phyloP scores from a whole-genome alignment of 2,888 invertebrate genomes.

The Hydroisotoma schaefferi region DNA sequence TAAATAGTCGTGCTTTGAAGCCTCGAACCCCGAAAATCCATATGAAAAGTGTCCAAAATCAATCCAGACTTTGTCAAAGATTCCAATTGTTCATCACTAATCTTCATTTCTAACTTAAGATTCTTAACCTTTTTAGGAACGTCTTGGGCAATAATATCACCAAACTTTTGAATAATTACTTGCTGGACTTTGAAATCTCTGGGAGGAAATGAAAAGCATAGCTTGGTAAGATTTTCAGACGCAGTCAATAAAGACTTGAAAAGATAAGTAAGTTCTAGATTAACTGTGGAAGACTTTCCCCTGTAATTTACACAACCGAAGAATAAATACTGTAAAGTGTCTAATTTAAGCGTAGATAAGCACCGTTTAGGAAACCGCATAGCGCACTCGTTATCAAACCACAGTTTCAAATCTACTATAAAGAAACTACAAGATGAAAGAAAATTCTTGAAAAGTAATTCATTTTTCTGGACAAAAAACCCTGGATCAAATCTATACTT shows the following conservation, averaged over 20 bases:
- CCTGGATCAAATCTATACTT: slow-evolving; percentile 23
- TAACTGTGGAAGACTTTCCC: slow-evolving; percentile 8
- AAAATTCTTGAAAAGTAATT: slow-evolving; percentile 11
- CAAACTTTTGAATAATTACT: slow-evolving; percentile 19
- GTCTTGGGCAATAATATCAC: slow-evolving; percentile 16
- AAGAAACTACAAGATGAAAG: neutral
- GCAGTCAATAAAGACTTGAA: slow-evolving; percentile 11
- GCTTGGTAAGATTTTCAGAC: slow-evolving; percentile 10
- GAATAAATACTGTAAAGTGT: slow-evolving; percentile 12
- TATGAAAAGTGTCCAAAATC: slow-evolving; percentile 17
- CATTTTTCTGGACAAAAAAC: slow-evolving; percentile 22
- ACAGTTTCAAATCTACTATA: slow-evolving; percentile 18
- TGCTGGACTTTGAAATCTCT: slow-evolving; percentile 19
- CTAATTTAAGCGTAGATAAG: slow-evolving; percentile 7
- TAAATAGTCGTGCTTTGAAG: neutral
- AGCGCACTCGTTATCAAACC: slow-evolving; percentile 19
- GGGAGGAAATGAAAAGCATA: slow-evolving; percentile 13
- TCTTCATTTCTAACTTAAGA: slow-evolving; percentile 21
- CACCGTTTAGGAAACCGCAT: slow-evolving; percentile 17
- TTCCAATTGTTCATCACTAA: slow-evolving; percentile 16
- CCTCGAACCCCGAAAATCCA: slow-evolving; percentile 20
- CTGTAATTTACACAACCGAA: slow-evolving; percentile 20
- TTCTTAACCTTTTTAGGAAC: slow-evolving; percentile 17
- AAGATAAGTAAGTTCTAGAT: slow-evolving; percentile 16
- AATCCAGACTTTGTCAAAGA: slow-evolving; percentile 9